Evolutionary conservation across 2,797 vertebrate genomes (phyloP).

Genomic region (Hippocampus kuda): DNA sequence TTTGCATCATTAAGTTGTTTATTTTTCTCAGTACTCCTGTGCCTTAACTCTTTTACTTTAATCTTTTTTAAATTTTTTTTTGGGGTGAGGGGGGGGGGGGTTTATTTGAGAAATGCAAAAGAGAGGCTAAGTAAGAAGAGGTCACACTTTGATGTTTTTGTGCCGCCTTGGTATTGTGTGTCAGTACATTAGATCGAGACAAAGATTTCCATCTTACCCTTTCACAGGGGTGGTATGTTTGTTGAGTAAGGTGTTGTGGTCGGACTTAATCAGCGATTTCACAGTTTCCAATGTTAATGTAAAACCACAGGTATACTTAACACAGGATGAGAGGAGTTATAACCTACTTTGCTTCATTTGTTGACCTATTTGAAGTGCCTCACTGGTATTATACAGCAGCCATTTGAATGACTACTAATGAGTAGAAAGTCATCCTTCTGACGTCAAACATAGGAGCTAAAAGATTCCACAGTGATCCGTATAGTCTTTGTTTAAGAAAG

Average conservation of each 20-base stretch:
- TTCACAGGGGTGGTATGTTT: conserved; percentile 56
- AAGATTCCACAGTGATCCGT: not conserved
- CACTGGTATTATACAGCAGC: conserved; percentile 34
- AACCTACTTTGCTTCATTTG: conserved; percentile 54
- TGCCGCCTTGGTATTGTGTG: conserved; percentile 40
- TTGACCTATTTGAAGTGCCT: conserved; percentile 63
- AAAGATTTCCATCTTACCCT: conserved; percentile 46
- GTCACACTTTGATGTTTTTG: conserved; percentile 53
- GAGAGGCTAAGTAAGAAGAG: conserved; percentile 34
- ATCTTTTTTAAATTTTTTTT: conserved; percentile 34
- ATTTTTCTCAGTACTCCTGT: conserved; percentile 41
- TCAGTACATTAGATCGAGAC: conserved; percentile 55
- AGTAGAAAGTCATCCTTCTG: not conserved
- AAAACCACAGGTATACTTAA: conserved; percentile 57
- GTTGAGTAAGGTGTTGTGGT: conserved; percentile 64
- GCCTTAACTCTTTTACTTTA: conserved; percentile 53
- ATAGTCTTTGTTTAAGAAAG: not conserved
- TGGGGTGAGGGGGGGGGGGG: not conserved
- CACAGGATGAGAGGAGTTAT: conserved; percentile 57
- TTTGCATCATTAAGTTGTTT: conserved; percentile 55
- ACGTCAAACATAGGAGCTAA: not conserved
- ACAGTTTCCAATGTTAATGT: conserved; percentile 55
- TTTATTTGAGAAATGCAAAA: conserved; percentile 45
- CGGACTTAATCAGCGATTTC: conserved; percentile 60
- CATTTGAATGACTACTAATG: conserved; percentile 19